phyloP scores from a whole-genome alignment of 1,140 invertebrate species.

The Zeugodacus cucurbitae region DNA sequence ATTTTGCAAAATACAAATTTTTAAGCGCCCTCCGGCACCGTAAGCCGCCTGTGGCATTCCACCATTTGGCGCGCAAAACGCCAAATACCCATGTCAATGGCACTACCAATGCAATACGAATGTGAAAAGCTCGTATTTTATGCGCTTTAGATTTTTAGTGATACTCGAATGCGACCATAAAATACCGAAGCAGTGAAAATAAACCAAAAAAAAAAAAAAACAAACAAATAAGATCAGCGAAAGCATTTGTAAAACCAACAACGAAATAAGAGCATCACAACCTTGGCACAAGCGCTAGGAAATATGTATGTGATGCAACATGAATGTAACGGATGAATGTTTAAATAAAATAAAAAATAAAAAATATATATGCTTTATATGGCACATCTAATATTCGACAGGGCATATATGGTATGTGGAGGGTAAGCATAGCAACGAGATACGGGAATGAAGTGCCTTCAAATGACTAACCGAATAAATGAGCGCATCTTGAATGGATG shows the following conservation, averaged over 20 bases:
- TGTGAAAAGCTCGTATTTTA: background rate
- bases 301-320: background rate
- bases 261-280: background rate
- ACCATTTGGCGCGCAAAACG: no score
- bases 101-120: background rate
- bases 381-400: background rate
- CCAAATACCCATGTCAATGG: background rate
- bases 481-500: background rate
- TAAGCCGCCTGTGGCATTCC: no score
- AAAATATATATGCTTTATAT: background rate
- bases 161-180: background rate
- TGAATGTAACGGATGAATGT: background rate
- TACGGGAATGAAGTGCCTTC: background rate
- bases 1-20: no score
- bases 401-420: background rate
- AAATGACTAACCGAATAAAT: background rate
- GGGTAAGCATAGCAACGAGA: background rate
- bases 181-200: background rate
- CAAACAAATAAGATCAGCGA: background rate
- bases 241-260: background rate
- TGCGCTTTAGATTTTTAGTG: background rate
- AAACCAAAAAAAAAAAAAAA: background rate
- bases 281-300: background rate
- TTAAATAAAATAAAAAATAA: no score
- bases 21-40: no score